Evolutionary conservation across 1,140 invertebrate species (phyloP).

Genomic region (Penaeus vannamei): DNA sequence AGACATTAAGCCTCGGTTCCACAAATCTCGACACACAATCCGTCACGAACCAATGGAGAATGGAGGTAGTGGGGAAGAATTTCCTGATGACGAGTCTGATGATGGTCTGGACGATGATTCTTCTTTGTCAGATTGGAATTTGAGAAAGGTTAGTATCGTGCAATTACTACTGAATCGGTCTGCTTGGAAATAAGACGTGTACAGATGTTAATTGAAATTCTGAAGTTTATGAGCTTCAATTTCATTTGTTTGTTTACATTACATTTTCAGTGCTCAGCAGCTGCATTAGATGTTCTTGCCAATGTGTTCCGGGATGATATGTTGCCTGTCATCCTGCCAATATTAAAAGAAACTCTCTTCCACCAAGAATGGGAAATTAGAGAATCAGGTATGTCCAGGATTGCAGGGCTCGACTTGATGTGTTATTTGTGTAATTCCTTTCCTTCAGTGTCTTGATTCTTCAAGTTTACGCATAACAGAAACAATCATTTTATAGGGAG

Average conservation of each 20-base stretch:
- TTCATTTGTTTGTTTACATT: background rate
- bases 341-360: conserved; percentile 96
- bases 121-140: conserved; percentile 87
- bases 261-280: conserved; percentile 90
- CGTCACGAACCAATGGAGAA: conserved; percentile 70
- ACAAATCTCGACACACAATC: conserved; percentile 88
- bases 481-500: too few species aligned
- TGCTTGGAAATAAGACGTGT: background rate
- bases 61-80: conserved; percentile 76
- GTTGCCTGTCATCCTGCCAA: conserved; percentile 93
- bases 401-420: too few species aligned
- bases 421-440: background rate
- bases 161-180: too few species aligned
- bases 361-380: conserved; percentile 97
- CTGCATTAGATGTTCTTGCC: conserved; percentile 96
- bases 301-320: conserved; percentile 98
- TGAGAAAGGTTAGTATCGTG: conserved; percentile 75
- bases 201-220: conserved; percentile 26
- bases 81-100: conserved; percentile 82
- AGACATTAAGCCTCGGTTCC: conserved; percentile 97
- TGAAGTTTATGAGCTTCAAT: conserved; percentile 28
- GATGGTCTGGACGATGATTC: conserved; percentile 92
- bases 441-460: background rate
- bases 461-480: too few species aligned
- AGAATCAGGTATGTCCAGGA: conserved; percentile 79